These are phyloP conservation scores for Lophochroa leadbeateri DNA, from an alignment of 2,113 vertebrate species.

Conservation along the genomic window DNA sequence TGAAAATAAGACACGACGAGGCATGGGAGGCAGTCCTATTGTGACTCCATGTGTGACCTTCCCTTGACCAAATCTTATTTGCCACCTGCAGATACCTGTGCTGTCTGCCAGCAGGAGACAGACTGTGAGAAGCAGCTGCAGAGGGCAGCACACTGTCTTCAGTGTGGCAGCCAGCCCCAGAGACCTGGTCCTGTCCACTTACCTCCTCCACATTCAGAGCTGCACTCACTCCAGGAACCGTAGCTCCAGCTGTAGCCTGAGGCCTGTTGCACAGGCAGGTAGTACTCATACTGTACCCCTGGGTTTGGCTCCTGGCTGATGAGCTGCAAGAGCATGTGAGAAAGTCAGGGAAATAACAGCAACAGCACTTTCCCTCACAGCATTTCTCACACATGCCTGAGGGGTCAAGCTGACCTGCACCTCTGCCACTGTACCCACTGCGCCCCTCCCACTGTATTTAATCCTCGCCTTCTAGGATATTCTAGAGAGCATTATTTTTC, in stretches of 20 bases:
- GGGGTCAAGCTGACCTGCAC: not conserved
- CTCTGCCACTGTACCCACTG: not conserved
- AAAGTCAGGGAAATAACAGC: not conserved
- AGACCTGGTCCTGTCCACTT: not conserved
- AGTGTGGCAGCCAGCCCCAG: not conserved
- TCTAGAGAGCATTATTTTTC: not conserved
- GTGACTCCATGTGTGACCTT: not conserved
- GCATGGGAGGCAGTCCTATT: not conserved
- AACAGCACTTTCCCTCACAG: not conserved
- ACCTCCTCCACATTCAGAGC: conserved; percentile 90
- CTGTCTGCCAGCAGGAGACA: not conserved
- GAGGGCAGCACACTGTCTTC: conserved; percentile 10
- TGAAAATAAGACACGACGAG: not conserved
- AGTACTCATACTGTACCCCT: conserved; percentile 88
- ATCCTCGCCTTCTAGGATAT: not conserved
- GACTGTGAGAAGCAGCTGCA: not conserved
- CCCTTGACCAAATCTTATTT: not conserved
- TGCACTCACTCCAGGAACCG: conserved; percentile 91
- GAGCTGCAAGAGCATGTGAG: conserved; percentile 73
- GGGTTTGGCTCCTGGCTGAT: conserved; percentile 91
- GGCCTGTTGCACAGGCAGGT: conserved; percentile 75
- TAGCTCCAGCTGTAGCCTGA: conserved; percentile 88
- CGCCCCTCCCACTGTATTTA: not conserved
- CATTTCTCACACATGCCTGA: not conserved
- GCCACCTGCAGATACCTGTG: not conserved